Conservation (phyloP, 1,140 invertebrate species). For the Saxidomus purpurata region DNA sequence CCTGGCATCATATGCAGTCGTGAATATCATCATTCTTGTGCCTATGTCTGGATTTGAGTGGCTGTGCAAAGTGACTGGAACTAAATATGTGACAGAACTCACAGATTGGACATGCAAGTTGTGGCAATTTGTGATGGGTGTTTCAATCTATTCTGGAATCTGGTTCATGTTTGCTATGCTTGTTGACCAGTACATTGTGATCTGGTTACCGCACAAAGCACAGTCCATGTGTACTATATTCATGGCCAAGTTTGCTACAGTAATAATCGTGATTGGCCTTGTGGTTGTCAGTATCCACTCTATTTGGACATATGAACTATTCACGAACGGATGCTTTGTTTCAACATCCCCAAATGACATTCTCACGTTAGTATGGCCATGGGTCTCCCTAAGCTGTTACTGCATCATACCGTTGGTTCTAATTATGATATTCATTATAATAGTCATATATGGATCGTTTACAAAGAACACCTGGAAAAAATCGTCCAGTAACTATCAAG, state of each 20-base stretch:
- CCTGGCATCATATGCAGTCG: conserved; percentile 80
- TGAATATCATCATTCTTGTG: conserved; percentile 78
- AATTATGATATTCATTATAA: conserved; percentile 76
- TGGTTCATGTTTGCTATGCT: conserved; percentile 83
- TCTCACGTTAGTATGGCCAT: conserved; percentile 82
- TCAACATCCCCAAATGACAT: conserved; percentile 75
- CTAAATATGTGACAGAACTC: conserved; percentile 71
- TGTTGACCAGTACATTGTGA: conserved; percentile 80
- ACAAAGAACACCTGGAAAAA: conserved; percentile 74
- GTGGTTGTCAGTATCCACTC: conserved; percentile 82
- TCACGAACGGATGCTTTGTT: conserved; percentile 78
- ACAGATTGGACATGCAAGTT: conserved; percentile 79
- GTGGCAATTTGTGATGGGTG: conserved; percentile 82
- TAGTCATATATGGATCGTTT: conserved; percentile 75
- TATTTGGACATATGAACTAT: conserved; percentile 83
- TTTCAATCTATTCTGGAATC: conserved; percentile 79
- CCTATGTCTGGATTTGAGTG: conserved; percentile 77
- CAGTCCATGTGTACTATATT: conserved; percentile 79
- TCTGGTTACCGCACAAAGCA: conserved; percentile 77
- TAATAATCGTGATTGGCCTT: conserved; percentile 80
- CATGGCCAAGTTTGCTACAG: conserved; percentile 78
- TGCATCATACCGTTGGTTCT: conserved; percentile 80
- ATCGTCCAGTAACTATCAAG: conserved; percentile 63
- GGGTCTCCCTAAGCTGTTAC: conserved; percentile 81
- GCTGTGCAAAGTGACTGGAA: conserved; percentile 75